Conservation (phyloP, 2,888 invertebrate genomes). For the Xiphydria camelus region DNA sequence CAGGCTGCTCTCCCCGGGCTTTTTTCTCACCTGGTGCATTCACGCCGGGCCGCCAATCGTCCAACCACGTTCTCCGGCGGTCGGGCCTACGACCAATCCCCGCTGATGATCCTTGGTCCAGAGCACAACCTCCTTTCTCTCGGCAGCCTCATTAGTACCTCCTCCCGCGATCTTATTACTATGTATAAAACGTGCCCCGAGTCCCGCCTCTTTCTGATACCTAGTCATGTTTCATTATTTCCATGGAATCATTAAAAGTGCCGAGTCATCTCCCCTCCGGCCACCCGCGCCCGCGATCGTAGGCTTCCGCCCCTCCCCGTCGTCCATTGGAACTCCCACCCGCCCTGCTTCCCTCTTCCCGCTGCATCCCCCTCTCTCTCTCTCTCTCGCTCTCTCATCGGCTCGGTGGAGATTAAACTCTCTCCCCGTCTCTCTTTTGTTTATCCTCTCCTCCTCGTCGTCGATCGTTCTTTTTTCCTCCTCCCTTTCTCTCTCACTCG, state of each 20-base stretch:
- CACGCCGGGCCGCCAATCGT: conserved; percentile 27
- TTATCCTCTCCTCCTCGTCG: conserved; percentile 16
- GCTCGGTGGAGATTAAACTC: too few species aligned
- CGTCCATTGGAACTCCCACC: conserved; percentile 1
- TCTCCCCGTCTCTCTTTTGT: conserved; percentile 14
- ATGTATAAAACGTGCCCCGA: conserved; percentile 10
- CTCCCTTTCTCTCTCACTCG: conserved; percentile 14
- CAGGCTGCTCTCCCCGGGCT: conserved; percentile 16
- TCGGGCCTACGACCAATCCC: conserved; percentile 44
- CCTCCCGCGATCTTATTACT: conserved; percentile 15
- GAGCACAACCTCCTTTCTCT: conserved; percentile 43
- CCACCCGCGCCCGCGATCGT: background rate
- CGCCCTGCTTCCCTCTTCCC: conserved; percentile 1
- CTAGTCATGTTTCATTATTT: conserved; percentile 53
- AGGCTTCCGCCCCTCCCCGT: conserved; percentile 8
- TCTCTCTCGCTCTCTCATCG: conserved; percentile 8
- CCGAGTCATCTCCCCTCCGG: conserved; percentile 33
- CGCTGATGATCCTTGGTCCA: conserved; percentile 42
- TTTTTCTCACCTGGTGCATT: conserved; percentile 29
- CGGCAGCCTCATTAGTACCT: conserved; percentile 41
- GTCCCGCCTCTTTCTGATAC: conserved; percentile 44
- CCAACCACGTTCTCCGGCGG: conserved; percentile 37
- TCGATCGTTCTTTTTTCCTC: background rate
- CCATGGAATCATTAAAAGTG: conserved; percentile 47
- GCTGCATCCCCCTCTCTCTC: conserved; percentile 10